These are phyloP conservation scores for Meandrusa payeni DNA, from an alignment of 2,888 invertebrate species.

Conservation along the genomic window DNA sequence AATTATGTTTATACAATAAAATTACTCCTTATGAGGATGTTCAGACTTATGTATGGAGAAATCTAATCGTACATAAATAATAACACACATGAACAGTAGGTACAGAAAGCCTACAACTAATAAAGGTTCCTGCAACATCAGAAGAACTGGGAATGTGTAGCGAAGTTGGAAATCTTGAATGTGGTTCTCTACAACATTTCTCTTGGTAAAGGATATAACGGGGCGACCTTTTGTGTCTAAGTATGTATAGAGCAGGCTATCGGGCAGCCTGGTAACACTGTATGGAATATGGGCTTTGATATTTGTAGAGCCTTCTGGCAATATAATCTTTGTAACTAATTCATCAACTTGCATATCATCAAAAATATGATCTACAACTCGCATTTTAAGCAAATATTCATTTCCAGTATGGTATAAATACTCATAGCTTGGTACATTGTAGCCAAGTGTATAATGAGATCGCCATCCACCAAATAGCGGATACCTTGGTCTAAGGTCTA, in stretches of 20 bases:
- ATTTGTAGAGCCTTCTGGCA: conserved; percentile 95
- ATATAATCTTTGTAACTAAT: conserved; percentile 91
- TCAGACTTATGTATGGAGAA: conserved; percentile 93
- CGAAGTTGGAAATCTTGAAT: conserved; percentile 96
- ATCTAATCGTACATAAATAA: conserved; percentile 96
- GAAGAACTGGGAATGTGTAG: conserved; percentile 91
- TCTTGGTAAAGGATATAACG: conserved; percentile 89
- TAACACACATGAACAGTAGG: conserved; percentile 93
- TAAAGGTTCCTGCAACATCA: conserved; percentile 96
- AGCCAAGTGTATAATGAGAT: conserved; percentile 97
- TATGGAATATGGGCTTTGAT: conserved; percentile 92
- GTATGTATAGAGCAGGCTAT: conserved; percentile 93
- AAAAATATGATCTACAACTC: conserved; percentile 97
- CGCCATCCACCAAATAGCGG: conserved; percentile 99
- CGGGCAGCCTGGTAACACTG: conserved; percentile 85
- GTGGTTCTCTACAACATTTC: conserved; percentile 96
- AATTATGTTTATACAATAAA: conserved; percentile 33
- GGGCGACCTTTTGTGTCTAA: conserved; percentile 96
- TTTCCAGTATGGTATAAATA: conserved; percentile 92
- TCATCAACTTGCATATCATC: conserved; percentile 98
- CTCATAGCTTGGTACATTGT: conserved; percentile 98
- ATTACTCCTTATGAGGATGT: conserved; percentile 77
- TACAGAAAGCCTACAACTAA: conserved; percentile 94
- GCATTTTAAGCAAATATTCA: conserved; percentile 93
- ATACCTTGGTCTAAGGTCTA: conserved; percentile 97